These are phyloP conservation scores for Octomys mimax DNA, from an alignment of 2,797 vertebrate species.

Conservation along the genomic window DNA sequence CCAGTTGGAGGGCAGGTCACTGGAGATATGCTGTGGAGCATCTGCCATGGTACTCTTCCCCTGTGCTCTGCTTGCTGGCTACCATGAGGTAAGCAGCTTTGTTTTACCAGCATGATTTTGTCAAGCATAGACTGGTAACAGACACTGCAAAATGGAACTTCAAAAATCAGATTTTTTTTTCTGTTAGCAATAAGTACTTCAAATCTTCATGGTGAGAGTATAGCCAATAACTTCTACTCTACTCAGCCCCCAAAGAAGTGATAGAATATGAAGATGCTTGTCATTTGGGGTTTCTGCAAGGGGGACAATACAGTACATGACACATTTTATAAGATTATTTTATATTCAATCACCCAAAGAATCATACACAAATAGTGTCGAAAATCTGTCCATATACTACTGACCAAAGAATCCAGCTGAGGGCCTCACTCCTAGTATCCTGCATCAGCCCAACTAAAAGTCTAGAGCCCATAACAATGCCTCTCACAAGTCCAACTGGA, in stretches of 20 bases:
- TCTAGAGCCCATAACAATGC: too few relatives aligned
- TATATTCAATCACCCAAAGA: too few relatives aligned
- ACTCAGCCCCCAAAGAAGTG: background rate
- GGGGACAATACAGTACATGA: too few relatives aligned
- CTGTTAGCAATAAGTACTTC: background rate
- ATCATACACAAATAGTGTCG: too few relatives aligned
- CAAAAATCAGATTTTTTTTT: background rate
- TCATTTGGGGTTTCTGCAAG: too few relatives aligned
- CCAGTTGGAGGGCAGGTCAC: background rate
- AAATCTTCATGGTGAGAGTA: background rate
- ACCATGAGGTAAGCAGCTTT: background rate
- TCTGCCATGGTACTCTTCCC: background rate
- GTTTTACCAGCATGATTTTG: background rate
- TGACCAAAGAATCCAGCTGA: too few relatives aligned
- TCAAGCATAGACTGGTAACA: background rate
- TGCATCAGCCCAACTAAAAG: too few relatives aligned
- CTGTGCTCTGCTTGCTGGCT: background rate
- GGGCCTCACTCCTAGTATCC: too few relatives aligned
- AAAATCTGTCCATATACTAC: too few relatives aligned
- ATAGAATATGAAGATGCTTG: background rate
- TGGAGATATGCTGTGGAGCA: background rate
- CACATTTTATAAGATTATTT: too few relatives aligned
- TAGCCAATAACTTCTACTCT: background rate
- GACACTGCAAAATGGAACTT: background rate
- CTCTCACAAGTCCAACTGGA: too few relatives aligned